Percentiles rank a stretch among this genome's conserved stretches.
These are phyloP conservation scores for Stenotaenia linearis DNA, from an alignment of 2,888 invertebrate species.

Conservation along the genomic window DNA sequence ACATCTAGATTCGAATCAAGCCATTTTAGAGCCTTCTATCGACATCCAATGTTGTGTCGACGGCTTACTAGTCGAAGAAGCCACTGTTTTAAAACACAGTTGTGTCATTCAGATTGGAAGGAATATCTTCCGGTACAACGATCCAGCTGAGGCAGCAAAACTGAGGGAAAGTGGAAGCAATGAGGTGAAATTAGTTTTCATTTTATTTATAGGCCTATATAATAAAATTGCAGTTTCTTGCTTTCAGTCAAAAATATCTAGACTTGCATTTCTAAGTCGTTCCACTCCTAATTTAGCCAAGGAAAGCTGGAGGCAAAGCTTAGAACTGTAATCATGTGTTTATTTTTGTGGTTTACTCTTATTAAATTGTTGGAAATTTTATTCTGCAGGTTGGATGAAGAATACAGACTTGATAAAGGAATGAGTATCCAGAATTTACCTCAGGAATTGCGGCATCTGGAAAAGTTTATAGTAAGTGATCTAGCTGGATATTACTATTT, in stretches of 20 bases:
- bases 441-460: neutral
- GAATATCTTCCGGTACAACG: conserved; percentile 68
- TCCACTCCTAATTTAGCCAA: conserved; percentile 65
- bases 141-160: conserved; percentile 81
- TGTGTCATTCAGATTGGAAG: neutral
- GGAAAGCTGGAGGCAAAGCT: no score
- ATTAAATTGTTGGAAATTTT: no score
- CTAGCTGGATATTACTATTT: no score
- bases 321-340: no score
- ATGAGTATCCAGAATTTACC: neutral
- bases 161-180: conserved; percentile 66
- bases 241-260: conserved; percentile 70
- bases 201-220: no score
- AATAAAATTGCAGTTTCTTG: no score
- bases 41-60: neutral
- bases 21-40: neutral
- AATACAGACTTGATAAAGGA: neutral
- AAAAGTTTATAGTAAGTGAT: neutral
- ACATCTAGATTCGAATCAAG: neutral
- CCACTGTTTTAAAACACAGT: neutral
- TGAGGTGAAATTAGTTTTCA: conserved; percentile 45
- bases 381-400: neutral
- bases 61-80: neutral
- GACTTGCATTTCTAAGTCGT: conserved; percentile 73
- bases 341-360: no score